Base-by-base conservation (phyloP, 2,113 vertebrate genomes). In the Alethe castanea region DNA sequence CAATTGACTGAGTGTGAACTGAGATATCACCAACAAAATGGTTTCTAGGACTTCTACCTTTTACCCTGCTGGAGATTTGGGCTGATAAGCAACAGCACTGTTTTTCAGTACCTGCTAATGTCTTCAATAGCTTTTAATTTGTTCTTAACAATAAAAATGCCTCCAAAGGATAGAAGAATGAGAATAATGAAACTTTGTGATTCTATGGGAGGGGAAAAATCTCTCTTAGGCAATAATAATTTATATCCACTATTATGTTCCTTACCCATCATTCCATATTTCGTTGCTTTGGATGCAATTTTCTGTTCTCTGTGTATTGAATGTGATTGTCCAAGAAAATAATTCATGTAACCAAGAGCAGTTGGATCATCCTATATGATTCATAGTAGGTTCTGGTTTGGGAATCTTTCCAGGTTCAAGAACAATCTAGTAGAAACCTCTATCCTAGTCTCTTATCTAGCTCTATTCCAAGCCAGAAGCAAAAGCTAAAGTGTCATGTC, bases 1-100 rank as follows among this genome's bases (percentile, higher is more conserved):
- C 83, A 96, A 47, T 93, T 95, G 96, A 86, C 73, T 77, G 92
- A 83, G 53, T 42, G 61, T 88, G 90, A 95, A 87, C 53, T 79
- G 62, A 84, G 61, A 82, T 57, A 50, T 88, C 23, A n/a, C 20
- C 11, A 12, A 70, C 26, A 56, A 93, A 88, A 59, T 64, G 36
- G 36, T 91, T 95, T 57, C 36, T 7, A 38, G 19, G 35, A 70
- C 52, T 95, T 80, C 60, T 57, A 19, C 38, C 8, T 52, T 90
- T 66, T 69, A 52, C 2, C 22, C 8, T 40, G 3, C 19, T 23
- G 5, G 7, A 69, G 8, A 5, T 61, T 45, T 87, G 50, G 29
- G 28, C 35, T 80, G 53, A 19, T 57, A 77, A 88, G 38, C 2
- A 76, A 47, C 23, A 81, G 9, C 69, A 42, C 50, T 47, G 23